A percentile compares a stretch with the other conserved stretches of the same genome.
Evolutionary conservation across 1,140 invertebrate species (phyloP).

Genomic region (Habropoda laboriosa): DNA sequence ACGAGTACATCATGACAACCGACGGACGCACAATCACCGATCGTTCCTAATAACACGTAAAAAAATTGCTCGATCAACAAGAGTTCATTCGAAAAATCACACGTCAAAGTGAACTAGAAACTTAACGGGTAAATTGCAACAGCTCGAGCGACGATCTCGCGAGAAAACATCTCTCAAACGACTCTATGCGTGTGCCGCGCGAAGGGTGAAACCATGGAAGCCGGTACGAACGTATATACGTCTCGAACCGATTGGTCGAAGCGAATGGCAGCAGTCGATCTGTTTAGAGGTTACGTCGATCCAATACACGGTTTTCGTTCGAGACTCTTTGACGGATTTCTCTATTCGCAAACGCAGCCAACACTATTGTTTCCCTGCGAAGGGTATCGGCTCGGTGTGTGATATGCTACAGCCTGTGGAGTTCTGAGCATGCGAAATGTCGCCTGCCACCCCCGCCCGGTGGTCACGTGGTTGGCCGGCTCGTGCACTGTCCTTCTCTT

Average conservation of each 20-base stretch:
- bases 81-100: not conserved
- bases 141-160: not conserved
- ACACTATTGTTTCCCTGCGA: slow-evolving; percentile 53
- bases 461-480: slow-evolving; percentile 75
- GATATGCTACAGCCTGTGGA: slow-evolving; percentile 75
- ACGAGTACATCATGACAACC: slow-evolving; percentile 57
- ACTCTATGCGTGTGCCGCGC: not conserved
- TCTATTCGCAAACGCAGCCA: slow-evolving; percentile 24
- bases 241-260: not conserved
- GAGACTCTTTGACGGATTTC: not conserved
- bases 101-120: not conserved
- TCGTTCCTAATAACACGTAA: slow-evolving; percentile 1
- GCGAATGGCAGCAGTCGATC: not conserved
- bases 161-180: slow-evolving; percentile 14
- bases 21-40: slow-evolving; percentile 32
- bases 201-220: slow-evolving; percentile 38
- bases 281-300: slow-evolving; percentile 13
- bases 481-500: slow-evolving; percentile 6
- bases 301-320: not conserved
- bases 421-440: slow-evolving; percentile 81
- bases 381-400: slow-evolving; percentile 49
- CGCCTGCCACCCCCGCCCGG: slow-evolving; percentile 77
- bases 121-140: not conserved
- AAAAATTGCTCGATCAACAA: not conserved
- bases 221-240: not conserved